Conservation (phyloP, 2,113 vertebrate species). For the Tragulus kanchil region DNA sequence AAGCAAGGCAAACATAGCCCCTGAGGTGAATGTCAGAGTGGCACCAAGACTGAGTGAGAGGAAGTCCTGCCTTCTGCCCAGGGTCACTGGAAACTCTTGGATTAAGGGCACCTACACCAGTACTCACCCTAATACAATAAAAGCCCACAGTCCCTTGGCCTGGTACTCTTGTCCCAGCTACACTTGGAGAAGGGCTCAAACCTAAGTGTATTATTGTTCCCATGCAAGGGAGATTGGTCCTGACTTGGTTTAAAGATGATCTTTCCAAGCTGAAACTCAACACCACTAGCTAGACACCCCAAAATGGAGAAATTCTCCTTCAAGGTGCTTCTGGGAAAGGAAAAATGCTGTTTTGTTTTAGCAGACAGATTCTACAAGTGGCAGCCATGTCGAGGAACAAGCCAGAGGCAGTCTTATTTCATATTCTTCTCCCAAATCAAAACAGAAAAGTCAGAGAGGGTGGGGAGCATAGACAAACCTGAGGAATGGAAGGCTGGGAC, state of each 20-base stretch:
- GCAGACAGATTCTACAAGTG: slow-evolving; percentile 98
- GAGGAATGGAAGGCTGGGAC: slow-evolving; percentile 87
- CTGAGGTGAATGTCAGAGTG: neutral
- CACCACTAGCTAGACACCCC: neutral
- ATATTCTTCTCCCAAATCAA: slow-evolving; percentile 95
- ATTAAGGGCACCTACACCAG: slow-evolving; percentile 90
- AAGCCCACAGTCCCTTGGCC: slow-evolving; percentile 92
- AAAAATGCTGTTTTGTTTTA: slow-evolving; percentile 94
- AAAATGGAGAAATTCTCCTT: neutral
- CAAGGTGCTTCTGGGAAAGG: slow-evolving; percentile 93
- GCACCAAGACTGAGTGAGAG: slow-evolving; percentile 92
- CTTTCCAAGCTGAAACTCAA: neutral
- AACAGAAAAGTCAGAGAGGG: slow-evolving; percentile 7
- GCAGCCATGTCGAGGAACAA: slow-evolving; percentile 86
- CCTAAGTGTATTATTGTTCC: neutral
- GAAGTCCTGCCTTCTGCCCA: slow-evolving; percentile 92
- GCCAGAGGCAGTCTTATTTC: slow-evolving; percentile 94
- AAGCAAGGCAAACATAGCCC: neutral
- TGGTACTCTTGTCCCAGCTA: slow-evolving; percentile 92
- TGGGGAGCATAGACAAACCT: neutral
- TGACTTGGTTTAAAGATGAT: neutral
- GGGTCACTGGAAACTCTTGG: slow-evolving; percentile 88
- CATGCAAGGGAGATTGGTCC: neutral
- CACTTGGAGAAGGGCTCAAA: slow-evolving; percentile 91
- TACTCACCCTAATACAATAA: slow-evolving; percentile 95